A percentile compares a stretch with the other conserved stretches of the same genome.
These are phyloP conservation scores for Paracentrotus lividus DNA, from an alignment of 53 echinoderm and acorn worm species.

Conservation along the genomic window DNA sequence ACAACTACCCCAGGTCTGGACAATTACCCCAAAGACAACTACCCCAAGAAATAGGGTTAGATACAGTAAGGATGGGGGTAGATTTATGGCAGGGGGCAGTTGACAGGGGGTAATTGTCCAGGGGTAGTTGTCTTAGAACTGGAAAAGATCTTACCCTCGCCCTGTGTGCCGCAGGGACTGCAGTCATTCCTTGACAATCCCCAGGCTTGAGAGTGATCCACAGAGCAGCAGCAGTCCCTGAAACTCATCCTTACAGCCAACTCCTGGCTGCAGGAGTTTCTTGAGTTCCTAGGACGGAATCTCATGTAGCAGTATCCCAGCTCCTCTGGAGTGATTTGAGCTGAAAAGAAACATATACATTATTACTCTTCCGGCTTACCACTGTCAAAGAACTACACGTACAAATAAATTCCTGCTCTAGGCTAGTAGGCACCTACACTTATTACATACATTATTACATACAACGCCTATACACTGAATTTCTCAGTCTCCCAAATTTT, in stretches of 20 bases:
- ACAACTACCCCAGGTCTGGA: no score
- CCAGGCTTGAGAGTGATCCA: constrained; percentile 74
- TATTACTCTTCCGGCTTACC: background rate
- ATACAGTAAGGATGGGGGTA: no score
- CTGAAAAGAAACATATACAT: constrained; percentile 7
- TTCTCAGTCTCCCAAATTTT: no score
- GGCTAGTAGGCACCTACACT: background rate
- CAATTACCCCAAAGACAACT: no score
- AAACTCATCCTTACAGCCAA: constrained; percentile 68
- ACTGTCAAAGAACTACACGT: no score
- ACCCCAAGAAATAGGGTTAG: no score
- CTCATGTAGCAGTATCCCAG: constrained; percentile 74
- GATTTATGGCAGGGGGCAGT: no score
- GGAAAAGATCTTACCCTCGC: constrained; percentile 2
- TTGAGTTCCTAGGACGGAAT: constrained; percentile 51
- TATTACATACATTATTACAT: background rate
- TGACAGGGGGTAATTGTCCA: no score
- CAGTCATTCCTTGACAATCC: constrained; percentile 54
- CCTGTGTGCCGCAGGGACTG: constrained; percentile 15
- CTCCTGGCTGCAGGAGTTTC: constrained; percentile 67
- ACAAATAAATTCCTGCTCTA: no score
- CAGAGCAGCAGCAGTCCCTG: constrained; percentile 81
- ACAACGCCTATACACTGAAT: no score
- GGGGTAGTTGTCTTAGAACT: no score
- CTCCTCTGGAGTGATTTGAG: constrained; percentile 19